Evolutionary conservation across 1,140 invertebrate species (phyloP).

Genomic region (Portunus trituberculatus): DNA sequence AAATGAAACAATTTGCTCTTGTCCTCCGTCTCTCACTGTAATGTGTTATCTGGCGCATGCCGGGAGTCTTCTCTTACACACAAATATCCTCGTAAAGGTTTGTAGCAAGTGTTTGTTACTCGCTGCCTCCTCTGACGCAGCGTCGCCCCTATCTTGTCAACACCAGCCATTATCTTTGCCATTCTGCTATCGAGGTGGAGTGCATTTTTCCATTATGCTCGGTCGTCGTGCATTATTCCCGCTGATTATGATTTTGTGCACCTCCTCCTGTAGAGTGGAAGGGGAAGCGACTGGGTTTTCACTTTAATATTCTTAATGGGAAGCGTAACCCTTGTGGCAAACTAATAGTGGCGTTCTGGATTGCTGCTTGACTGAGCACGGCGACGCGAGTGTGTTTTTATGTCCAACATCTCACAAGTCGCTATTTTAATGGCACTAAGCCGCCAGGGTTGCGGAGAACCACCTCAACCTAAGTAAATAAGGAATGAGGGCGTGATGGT

Average conservation of each 20-base stretch:
- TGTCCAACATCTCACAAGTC: neutral
- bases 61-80: slow-evolving; percentile 17
- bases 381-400: neutral
- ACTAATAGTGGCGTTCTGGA: neutral
- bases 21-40: slow-evolving; percentile 51
- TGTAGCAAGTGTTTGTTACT: neutral
- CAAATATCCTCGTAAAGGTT: neutral
- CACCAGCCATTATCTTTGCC: neutral
- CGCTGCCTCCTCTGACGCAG: no score
- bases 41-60: slow-evolving; percentile 49
- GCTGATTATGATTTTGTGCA: slow-evolving; percentile 13
- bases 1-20: slow-evolving; percentile 66
- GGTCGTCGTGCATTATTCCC: neutral
- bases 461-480: no score
- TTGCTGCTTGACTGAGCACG: neutral
- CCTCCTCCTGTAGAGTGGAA: slow-evolving; percentile 5
- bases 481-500: neutral
- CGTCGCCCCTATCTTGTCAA: neutral
- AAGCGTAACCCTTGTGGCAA: neutral
- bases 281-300: neutral
- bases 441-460: neutral
- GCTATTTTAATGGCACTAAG: neutral
- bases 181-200: neutral
- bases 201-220: slow-evolving; percentile 7
- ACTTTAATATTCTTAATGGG: slow-evolving; percentile 3